Base-by-base conservation (phyloP, 1,140 invertebrate species). In the Zophobas morio region DNA sequence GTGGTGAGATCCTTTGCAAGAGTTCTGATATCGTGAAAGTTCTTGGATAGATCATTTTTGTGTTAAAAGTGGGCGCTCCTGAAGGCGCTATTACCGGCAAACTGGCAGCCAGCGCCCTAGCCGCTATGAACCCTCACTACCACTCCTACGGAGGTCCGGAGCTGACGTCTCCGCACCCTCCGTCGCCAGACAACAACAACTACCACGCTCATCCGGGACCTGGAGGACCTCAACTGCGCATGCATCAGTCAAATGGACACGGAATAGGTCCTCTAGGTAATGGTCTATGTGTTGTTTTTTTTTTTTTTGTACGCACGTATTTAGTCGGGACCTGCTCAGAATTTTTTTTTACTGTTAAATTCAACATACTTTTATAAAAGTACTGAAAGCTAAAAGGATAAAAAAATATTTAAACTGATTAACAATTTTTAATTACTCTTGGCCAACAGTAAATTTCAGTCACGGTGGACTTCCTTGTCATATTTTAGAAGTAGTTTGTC, bases 101-200 rank as follows among this genome's bases (percentile, higher is more conserved):
- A 88, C 90, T 90, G 90, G 90, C 90, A 86, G 89, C 89, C 87
- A 90, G 89, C 86, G 86, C 88, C 81, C 88, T 90, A 87, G 87
- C 90, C 82, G 88, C 88, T 83, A 92, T 92, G 91, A 92, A 92
- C 90, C 90, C 91, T 86, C 91, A 91, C 87, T 92, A 91, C 88
- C 90, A 92, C 88, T 89, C 90, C 86, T 92, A 91, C 86, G 85
- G 84, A 80, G 84, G 82, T 47, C 87, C 89, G 87, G 90, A 92
- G 87, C 88, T 91, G 78, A 90, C 90, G 87, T 91, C 90, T 84
- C 90, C 91, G 82, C 90, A 92, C 87, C 90, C 90, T 84, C 90
- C 91, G 79, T 90, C 89, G 76, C 90, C 91, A 70, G 90, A 91
- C 85, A 88, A 89, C 85, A 85, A 89, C 74, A 86, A 87, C 80